Conservation (phyloP, 2,113 vertebrate genomes). For the Leucoraja erinaceus region DNA sequence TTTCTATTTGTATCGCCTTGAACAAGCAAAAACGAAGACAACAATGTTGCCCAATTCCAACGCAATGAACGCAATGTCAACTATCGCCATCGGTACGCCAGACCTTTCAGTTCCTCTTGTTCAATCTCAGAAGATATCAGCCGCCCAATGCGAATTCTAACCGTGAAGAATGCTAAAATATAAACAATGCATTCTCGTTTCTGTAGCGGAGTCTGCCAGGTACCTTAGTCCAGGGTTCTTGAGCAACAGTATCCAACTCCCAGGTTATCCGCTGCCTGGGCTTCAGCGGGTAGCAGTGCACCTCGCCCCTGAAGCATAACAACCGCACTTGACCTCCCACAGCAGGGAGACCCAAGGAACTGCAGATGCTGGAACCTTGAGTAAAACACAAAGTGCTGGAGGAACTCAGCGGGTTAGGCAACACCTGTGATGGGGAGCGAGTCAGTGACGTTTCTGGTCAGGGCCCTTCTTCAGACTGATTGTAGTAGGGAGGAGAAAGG, state of each 20-base stretch:
- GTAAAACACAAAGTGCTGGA: too few relatives aligned
- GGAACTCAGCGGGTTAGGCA: too few relatives aligned
- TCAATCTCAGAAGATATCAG: not conserved
- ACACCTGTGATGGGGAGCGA: too few relatives aligned
- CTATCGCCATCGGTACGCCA: not conserved
- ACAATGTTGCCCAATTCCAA: not conserved
- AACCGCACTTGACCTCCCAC: not conserved
- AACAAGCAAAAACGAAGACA: not conserved
- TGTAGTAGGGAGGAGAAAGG: too few relatives aligned
- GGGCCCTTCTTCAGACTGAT: too few relatives aligned
- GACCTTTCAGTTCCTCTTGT: not conserved
- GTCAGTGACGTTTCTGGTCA: too few relatives aligned
- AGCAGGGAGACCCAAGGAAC: not conserved
- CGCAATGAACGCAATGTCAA: not conserved
- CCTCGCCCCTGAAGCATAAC: not conserved
- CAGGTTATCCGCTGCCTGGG: too few relatives aligned
- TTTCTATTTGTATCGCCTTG: not conserved
- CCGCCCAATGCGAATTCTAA: not conserved
- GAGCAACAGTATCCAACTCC: too few relatives aligned
- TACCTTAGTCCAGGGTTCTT: not conserved
- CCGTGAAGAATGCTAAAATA: not conserved
- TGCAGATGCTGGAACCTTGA: too few relatives aligned
- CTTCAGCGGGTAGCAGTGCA: not conserved
- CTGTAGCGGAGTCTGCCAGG: not conserved
- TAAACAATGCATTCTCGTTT: not conserved